Evolutionary conservation across 2,113 vertebrate genomes (phyloP).

Genomic region (Plotosus lineatus): DNA sequence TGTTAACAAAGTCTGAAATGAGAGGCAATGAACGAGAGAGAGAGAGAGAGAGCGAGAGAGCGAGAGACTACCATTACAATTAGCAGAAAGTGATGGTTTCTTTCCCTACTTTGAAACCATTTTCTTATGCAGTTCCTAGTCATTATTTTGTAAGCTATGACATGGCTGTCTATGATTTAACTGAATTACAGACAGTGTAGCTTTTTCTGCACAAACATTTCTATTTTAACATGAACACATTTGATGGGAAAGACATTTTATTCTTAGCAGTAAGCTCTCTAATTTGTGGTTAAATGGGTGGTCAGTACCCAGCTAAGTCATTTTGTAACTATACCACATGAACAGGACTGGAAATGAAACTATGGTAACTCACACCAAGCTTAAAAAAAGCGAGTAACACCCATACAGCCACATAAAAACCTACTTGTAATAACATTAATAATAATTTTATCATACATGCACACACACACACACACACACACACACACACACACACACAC

Average conservation of each 20-base stretch:
- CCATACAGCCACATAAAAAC: background rate
- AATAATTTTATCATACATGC: too few species aligned
- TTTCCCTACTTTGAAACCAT: background rate
- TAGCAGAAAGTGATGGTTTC: background rate
- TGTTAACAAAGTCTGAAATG: background rate
- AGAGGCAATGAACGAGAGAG: background rate
- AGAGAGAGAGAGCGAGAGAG: too few species aligned
- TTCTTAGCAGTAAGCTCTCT: background rate
- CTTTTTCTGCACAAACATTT: background rate
- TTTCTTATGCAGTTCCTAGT: background rate
- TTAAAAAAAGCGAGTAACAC: background rate
- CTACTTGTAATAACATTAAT: background rate
- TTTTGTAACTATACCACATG: background rate
- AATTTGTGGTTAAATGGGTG: slow-evolving; percentile 10
- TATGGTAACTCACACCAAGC: background rate
- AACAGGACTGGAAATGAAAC: background rate
- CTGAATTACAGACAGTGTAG: background rate
- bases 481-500: too few species aligned
- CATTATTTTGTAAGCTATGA: background rate
- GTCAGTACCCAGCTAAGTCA: background rate
- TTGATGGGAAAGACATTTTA: background rate
- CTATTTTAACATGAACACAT: background rate
- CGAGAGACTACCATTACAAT: background rate
- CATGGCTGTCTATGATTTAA: background rate
- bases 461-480: too few species aligned